phyloP scores from a whole-genome alignment of 2,888 invertebrate genomes.

The Acronicta aceris region DNA sequence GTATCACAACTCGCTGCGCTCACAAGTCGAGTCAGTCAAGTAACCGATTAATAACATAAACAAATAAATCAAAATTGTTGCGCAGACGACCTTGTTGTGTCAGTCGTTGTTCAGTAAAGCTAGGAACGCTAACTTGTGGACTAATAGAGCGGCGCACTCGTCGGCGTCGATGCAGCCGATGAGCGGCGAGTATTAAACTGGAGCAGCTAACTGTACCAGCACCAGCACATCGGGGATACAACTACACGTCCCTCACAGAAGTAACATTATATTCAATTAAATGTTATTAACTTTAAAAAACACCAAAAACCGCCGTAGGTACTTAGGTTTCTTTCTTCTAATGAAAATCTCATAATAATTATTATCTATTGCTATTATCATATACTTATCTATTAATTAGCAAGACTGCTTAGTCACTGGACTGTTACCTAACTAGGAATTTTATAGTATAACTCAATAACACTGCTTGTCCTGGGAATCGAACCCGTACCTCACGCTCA shows the following conservation, averaged over 20 bases:
- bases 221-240: not conserved
- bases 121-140: no score
- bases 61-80: not conserved
- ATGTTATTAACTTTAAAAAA: not conserved
- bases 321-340: no score
- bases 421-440: no score
- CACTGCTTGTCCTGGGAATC: no score
- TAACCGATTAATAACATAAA: not conserved
- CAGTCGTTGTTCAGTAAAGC: not conserved
- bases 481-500: no score
- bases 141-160: not conserved
- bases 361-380: no score
- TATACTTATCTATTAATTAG: no score
- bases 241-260: constrained; percentile 1
- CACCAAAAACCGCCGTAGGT: not conserved
- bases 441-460: no score
- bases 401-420: no score
- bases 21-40: not conserved
- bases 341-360: no score
- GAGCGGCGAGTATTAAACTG: constrained; percentile 29
- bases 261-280: not conserved
- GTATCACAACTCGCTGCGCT: not conserved
- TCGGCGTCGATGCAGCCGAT: constrained; percentile 3
- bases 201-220: constrained; percentile 30
- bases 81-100: constrained; percentile 1